Percentiles rank a stretch among this genome's conserved stretches.
Conservation (phyloP, 2,888 invertebrate species). For the Parnassius orleans region DNA sequence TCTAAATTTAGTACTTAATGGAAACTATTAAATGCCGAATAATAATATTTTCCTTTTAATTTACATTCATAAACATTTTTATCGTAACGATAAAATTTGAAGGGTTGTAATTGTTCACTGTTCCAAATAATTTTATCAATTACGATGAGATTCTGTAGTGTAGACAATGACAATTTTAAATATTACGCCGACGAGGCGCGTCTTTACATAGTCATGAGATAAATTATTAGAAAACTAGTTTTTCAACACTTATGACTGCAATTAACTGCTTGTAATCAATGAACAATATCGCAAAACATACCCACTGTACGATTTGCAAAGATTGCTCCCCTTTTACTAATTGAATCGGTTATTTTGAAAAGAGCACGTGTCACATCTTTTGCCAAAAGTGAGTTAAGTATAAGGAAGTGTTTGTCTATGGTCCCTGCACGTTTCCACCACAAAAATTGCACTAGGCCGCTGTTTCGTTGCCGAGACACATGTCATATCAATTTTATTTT, state of each 20-base stretch:
- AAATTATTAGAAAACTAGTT: conserved; percentile 50
- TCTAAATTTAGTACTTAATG: conserved; percentile 25
- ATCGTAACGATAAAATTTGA: conserved; percentile 53
- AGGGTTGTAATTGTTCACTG: conserved; percentile 48
- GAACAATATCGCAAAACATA: conserved; percentile 46
- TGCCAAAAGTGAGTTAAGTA: too few relatives aligned
- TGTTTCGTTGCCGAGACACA: too few relatives aligned
- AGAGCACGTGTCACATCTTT: too few relatives aligned
- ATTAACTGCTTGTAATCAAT: neutral
- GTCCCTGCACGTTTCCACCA: too few relatives aligned
- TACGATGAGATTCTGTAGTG: conserved; percentile 58
- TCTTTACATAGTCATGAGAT: conserved; percentile 62
- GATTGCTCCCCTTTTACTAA: too few relatives aligned
- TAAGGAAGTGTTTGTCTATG: too few relatives aligned
- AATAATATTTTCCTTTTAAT: conserved; percentile 33
- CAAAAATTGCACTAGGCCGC: too few relatives aligned
- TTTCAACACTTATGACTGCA: conserved; percentile 33
- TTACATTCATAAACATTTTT: conserved; percentile 47
- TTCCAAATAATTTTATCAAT: conserved; percentile 46
- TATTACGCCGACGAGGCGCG: conserved; percentile 57
- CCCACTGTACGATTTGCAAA: neutral
- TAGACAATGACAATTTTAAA: conserved; percentile 46
- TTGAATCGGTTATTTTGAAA: too few relatives aligned
- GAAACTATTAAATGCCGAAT: conserved; percentile 28
- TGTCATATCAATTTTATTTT: too few relatives aligned